These are phyloP conservation scores for Dryoscopus gambensis DNA, from an alignment of 2,113 vertebrate species.

Conservation along the genomic window DNA sequence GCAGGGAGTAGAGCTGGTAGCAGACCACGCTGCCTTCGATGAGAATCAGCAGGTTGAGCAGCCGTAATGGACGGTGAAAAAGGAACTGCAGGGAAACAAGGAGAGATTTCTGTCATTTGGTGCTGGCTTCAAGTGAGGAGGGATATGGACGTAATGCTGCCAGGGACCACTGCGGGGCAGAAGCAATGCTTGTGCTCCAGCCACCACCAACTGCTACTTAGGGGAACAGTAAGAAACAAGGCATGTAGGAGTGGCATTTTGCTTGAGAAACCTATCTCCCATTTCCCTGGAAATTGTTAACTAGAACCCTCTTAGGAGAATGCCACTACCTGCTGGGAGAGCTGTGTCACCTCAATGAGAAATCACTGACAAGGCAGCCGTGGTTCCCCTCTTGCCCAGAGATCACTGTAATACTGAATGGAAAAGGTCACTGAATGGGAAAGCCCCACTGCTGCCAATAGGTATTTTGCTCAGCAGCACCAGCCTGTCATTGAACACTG, in stretches of 20 bases:
- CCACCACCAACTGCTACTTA: neutral
- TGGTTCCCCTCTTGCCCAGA: neutral
- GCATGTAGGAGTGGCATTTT: neutral
- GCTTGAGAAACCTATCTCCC: neutral
- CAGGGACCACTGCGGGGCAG: neutral
- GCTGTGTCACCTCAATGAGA: fast-evolving
- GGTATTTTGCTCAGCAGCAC: neutral
- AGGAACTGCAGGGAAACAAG: conserved; percentile 81
- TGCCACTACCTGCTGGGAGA: neutral
- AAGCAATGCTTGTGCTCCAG: neutral
- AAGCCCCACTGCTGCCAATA: neutral
- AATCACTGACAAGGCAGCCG: fast-evolving
- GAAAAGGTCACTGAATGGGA: neutral
- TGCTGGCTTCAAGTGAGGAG: neutral
- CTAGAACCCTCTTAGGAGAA: neutral
- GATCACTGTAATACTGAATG: neutral
- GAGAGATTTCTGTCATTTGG: neutral
- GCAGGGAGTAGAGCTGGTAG: conserved; percentile 95
- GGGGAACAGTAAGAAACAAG: neutral
- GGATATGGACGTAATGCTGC: neutral
- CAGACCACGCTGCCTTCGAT: conserved; percentile 94
- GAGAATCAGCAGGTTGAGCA: conserved; percentile 94
- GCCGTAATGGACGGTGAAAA: conserved; percentile 96
- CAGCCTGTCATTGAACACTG: neutral
- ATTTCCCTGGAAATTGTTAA: neutral